These are phyloP conservation scores for Anadara kagoshimensis DNA, from an alignment of 1,140 invertebrate genomes.

Conservation along the genomic window DNA sequence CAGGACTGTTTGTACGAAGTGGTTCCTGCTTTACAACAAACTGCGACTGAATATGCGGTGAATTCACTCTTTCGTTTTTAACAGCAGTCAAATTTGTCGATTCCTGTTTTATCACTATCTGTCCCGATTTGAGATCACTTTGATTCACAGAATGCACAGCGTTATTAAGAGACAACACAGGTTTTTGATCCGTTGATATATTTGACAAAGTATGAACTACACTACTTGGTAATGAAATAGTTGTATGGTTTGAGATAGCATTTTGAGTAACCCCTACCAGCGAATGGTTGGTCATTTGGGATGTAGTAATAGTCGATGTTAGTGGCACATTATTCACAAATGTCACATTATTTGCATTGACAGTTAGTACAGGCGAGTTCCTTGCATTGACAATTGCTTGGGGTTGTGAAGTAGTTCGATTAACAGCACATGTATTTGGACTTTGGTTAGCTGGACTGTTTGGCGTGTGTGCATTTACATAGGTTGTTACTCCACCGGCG, in stretches of 20 bases:
- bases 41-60: background rate
- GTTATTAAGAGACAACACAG: too few relatives aligned
- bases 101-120: slow-evolving; percentile 15
- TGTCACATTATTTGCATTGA: slow-evolving; percentile 15
- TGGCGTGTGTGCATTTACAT: slow-evolving; percentile 29
- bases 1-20: slow-evolving; percentile 5
- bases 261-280: too few relatives aligned
- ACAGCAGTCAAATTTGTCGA: background rate
- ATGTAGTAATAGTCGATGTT: too few relatives aligned
- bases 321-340: too few relatives aligned
- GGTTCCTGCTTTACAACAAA: slow-evolving; percentile 31
- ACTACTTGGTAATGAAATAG: too few relatives aligned
- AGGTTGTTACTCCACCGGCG: slow-evolving; percentile 27
- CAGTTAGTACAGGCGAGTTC: slow-evolving; percentile 34
- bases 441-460: slow-evolving; percentile 42
- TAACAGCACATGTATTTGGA: slow-evolving; percentile 22
- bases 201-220: too few relatives aligned
- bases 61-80: too few relatives aligned
- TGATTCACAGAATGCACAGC: background rate
- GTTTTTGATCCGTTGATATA: too few relatives aligned
- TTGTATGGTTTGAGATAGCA: too few relatives aligned
- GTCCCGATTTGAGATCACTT: slow-evolving; percentile 7
- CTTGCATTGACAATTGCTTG: slow-evolving; percentile 33
- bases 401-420: slow-evolving; percentile 44
- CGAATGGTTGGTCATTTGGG: too few relatives aligned